Base-by-base conservation (phyloP, 2,888 invertebrate genomes). In the Chaetogeoica ovagalla region DNA sequence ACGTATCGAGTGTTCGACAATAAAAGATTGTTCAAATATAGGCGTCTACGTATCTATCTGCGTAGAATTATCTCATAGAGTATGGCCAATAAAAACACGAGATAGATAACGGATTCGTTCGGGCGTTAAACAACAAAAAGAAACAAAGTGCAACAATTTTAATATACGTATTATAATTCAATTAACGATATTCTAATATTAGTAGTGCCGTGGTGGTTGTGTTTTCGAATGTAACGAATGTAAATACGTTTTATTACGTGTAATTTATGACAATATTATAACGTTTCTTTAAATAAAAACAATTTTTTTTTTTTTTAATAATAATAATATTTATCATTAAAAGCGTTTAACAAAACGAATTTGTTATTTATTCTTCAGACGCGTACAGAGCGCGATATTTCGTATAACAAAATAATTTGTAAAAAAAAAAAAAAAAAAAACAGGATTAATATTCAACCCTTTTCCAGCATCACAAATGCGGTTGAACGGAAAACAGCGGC, bases 21-120 rank as follows among this genome's bases (percentile, higher is more conserved):
- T 63, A 63, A 72, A 19, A 43, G 72, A 60, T 43, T 48, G 75
- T 59, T 68, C 30, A 11, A 30, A 48, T 43, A 66, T 48, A 30
- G 43, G 8, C 43, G 6, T 7, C 43, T 9, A n/a, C n/a, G n/a
- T n/a, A 60, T 68, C 59, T 69, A 13, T 13, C 48, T 3, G 48
- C 13, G 1, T 48, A 48, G 48, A 48, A 43, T 79, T 71, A 79
- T 79, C 70, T 79, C 63, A 57, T 23, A 70, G 57, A 79, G 23
- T 39, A 79, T 71, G n/a, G 21, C 79, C 71, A 71, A 79, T 79
- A 63, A 65, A 79, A 79, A 71, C 70, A 57, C 63, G 21, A 21
- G 9, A n/a, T n/a, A 79, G 79, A 79, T 79, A 79, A 79, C 71
- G 63, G 7, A 30, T 1, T 30, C 30, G 4, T 1, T 30, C 17